These are phyloP conservation scores for Zaprionus camerounensis DNA, from an alignment of 1,140 invertebrate genomes.

Conservation along the genomic window DNA sequence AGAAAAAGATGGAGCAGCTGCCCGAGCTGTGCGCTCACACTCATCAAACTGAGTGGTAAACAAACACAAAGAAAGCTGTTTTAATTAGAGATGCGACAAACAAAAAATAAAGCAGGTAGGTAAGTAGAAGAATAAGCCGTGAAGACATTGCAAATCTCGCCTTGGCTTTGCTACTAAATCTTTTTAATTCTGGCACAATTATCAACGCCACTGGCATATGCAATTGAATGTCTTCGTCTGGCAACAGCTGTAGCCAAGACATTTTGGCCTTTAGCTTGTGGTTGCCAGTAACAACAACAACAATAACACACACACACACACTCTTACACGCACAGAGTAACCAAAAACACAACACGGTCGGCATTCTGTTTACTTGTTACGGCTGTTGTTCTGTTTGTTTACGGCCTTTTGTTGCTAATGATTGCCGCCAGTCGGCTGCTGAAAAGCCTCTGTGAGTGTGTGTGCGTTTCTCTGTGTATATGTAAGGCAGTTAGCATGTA, in stretches of 20 bases:
- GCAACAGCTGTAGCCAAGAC: slow-evolving; percentile 49
- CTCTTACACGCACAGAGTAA: neutral
- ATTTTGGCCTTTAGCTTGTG: slow-evolving; percentile 49
- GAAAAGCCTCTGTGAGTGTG: slow-evolving; percentile 16
- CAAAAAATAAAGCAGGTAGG: slow-evolving; percentile 6
- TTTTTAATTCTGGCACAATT: slow-evolving; percentile 67
- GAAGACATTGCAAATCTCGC: neutral
- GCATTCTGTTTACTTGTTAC: slow-evolving; percentile 49
- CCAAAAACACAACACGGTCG: slow-evolving; percentile 11
- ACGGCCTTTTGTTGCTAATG: slow-evolving; percentile 67
- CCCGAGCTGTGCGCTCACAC: neutral
- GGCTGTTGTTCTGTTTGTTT: slow-evolving; percentile 48
- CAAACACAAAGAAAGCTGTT: slow-evolving; percentile 35
- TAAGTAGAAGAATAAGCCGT: neutral
- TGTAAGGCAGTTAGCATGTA: slow-evolving; percentile 43
- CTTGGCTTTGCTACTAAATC: slow-evolving; percentile 45
- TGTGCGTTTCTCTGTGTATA: slow-evolving; percentile 23
- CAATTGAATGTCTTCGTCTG: slow-evolving; percentile 59
- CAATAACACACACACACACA: neutral
- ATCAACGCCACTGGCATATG: slow-evolving; percentile 65
- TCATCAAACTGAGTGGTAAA: slow-evolving; percentile 40
- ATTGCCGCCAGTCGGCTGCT: slow-evolving; percentile 55
- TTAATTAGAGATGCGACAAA: slow-evolving; percentile 56
- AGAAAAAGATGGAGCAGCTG: neutral
- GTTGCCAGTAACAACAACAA: slow-evolving; percentile 40